These are phyloP conservation scores for Nephrotoma appendiculata DNA, from an alignment of 2,888 invertebrate genomes.

Conservation along the genomic window DNA sequence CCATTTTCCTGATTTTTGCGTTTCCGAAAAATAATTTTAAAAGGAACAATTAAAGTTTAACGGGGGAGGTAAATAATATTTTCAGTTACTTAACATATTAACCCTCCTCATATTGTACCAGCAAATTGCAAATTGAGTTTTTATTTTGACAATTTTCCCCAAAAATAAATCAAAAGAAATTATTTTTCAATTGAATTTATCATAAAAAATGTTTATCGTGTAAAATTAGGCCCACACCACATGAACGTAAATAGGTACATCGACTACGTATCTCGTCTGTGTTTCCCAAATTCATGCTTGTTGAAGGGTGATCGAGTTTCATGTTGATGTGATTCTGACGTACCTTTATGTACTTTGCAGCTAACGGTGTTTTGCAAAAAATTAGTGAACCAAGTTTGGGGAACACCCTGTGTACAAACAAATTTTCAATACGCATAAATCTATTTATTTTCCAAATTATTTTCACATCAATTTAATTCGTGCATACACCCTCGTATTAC, in stretches of 20 bases:
- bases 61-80: background rate
- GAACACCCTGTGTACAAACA: background rate
- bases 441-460: background rate
- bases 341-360: background rate
- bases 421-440: background rate
- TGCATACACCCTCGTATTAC: background rate
- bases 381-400: background rate
- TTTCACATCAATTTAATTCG: background rate
- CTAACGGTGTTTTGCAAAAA: background rate
- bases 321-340: background rate
- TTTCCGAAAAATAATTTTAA: too few relatives aligned
- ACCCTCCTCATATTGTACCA: background rate
- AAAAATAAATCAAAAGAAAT: background rate
- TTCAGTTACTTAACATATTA: background rate
- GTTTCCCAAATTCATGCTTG: background rate
- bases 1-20: too few relatives aligned
- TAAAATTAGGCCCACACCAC: background rate
- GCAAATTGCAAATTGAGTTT: background rate
- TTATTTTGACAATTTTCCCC: background rate
- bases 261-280: background rate
- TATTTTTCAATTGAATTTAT: background rate
- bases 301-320: background rate
- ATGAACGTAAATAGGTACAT: background rate
- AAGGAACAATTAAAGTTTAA: too few relatives aligned
- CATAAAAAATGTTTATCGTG: background rate